Conservation (phyloP, 2,113 vertebrate species). For the Pagrus major region DNA sequence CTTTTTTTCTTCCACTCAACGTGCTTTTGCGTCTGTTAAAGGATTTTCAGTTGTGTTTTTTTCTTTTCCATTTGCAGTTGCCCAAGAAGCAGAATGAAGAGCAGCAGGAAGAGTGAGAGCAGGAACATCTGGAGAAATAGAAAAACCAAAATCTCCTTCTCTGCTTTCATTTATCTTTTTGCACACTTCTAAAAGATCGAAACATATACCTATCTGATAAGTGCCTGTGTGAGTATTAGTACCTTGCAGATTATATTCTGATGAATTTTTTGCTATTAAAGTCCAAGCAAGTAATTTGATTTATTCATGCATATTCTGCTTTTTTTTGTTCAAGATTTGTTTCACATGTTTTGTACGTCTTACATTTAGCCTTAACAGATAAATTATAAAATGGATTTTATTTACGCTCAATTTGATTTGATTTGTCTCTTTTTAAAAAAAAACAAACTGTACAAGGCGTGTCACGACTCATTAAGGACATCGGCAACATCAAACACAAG, state of each 20-base stretch:
- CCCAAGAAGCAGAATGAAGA: conserved; percentile 85
- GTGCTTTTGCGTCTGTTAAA: conserved; percentile 17
- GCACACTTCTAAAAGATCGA: conserved; percentile 60
- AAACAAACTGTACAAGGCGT: too few relatives aligned
- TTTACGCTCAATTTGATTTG: conserved; percentile 40
- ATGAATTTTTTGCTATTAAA: conserved; percentile 46
- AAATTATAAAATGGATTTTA: conserved; percentile 23
- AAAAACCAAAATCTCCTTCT: conserved; percentile 54
- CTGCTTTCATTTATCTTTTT: conserved; percentile 58
- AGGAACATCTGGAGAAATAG: conserved; percentile 26
- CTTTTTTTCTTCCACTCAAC: neutral
- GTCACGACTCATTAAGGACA: conserved; percentile 13
- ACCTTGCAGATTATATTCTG: conserved; percentile 54
- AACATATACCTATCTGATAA: conserved; percentile 62
- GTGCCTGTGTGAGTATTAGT: conserved; percentile 76
- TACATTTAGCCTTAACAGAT: conserved; percentile 46
- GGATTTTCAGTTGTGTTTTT: conserved; percentile 10
- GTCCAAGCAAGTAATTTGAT: conserved; percentile 33
- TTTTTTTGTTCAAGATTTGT: conserved; percentile 36
- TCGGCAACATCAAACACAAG: conserved; percentile 22
- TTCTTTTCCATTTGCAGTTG: conserved; percentile 62
- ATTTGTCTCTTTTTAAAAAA: too few relatives aligned
- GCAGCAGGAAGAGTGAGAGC: conserved; percentile 79
- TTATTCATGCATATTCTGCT: conserved; percentile 44
- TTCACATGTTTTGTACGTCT: conserved; percentile 25